phyloP scores from a whole-genome alignment of 2,888 invertebrate species.

The Orthosia incerta region DNA sequence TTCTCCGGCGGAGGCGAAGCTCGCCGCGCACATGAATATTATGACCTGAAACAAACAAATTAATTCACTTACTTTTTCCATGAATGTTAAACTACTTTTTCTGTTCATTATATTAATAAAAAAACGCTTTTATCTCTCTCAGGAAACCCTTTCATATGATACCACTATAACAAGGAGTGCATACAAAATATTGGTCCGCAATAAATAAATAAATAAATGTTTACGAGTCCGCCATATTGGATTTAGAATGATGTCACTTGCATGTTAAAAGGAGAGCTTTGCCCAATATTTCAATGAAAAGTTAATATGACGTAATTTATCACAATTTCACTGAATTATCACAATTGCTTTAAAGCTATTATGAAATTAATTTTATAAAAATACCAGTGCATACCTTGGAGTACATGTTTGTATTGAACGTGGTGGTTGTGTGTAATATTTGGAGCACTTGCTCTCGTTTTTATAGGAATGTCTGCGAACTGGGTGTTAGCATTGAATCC shows the following conservation, averaged over 20 bases:
- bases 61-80: not conserved
- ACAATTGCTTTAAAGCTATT: not conserved
- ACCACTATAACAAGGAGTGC: no score
- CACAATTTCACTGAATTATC: not conserved
- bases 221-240: no score
- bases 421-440: slow-evolving; percentile 79
- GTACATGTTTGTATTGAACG: slow-evolving; percentile 84
- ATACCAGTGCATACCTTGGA: slow-evolving; percentile 78
- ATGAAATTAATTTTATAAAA: not conserved
- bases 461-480: slow-evolving; percentile 80
- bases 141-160: no score
- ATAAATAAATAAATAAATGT: no score
- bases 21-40: slow-evolving; percentile 90
- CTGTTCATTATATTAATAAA: no score
- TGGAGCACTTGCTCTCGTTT: slow-evolving; percentile 80
- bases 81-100: not conserved
- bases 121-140: no score
- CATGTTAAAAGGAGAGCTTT: not conserved
- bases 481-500: slow-evolving; percentile 77
- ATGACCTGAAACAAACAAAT: slow-evolving; percentile 79
- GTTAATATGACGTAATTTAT: not conserved
- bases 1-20: slow-evolving; percentile 91
- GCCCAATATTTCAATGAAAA: not conserved
- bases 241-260: no score
- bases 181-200: no score